These are phyloP conservation scores for Charanyca ferruginea DNA, from an alignment of 2,888 invertebrate species.

Conservation along the genomic window DNA sequence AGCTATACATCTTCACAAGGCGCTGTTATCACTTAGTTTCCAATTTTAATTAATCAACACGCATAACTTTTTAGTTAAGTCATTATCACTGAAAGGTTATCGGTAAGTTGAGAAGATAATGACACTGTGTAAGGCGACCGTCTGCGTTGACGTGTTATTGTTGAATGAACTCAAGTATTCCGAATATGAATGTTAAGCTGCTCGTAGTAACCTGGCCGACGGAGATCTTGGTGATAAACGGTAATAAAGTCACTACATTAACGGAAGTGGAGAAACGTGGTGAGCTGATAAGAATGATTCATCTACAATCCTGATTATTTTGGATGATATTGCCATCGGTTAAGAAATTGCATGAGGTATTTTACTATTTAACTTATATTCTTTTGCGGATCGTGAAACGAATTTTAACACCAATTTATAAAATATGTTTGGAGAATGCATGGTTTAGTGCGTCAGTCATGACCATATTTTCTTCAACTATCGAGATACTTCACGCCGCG, in stretches of 20 bases:
- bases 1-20: conserved; percentile 82
- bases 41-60: conserved; percentile 44
- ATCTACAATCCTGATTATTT: not conserved
- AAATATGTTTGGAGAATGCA: no score
- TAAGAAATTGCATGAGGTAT: not conserved
- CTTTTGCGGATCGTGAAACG: not conserved
- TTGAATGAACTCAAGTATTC: conserved; percentile 53
- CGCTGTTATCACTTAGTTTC: conserved; percentile 46
- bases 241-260: conserved; percentile 7
- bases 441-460: not conserved
- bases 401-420: not conserved
- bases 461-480: conserved; percentile 1
- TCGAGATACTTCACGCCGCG: not conserved
- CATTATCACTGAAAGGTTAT: conserved; percentile 64
- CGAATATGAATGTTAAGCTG: conserved; percentile 44
- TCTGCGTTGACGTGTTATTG: conserved; percentile 30
- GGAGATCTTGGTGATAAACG: conserved; percentile 31
- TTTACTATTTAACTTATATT: not conserved
- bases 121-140: conserved; percentile 56
- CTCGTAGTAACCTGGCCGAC: conserved; percentile 17
- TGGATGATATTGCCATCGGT: conserved; percentile 7
- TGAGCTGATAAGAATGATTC: conserved; percentile 18
- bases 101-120: conserved; percentile 43
- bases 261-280: conserved; percentile 29
- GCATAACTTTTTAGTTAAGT: conserved; percentile 36